These are phyloP conservation scores for Oscheius sp. DNA, from an alignment of 2,888 invertebrate species.

Conservation along the genomic window DNA sequence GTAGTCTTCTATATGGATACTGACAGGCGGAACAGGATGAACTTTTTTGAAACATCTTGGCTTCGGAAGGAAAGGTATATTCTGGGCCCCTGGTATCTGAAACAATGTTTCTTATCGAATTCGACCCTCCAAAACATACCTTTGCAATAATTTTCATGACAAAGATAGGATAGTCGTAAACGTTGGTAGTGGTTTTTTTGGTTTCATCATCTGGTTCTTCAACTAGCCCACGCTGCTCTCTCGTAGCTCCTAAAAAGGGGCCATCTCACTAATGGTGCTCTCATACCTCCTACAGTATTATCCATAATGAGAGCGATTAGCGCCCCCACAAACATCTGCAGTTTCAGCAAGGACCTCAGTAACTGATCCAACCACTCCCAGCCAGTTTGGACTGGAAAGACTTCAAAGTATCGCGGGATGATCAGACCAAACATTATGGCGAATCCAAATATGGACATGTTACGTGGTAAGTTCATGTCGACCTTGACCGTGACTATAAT, in stretches of 20 bases:
- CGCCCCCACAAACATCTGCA: constrained; percentile 73
- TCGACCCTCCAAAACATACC: constrained; percentile 16
- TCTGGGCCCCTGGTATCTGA: constrained; percentile 54
- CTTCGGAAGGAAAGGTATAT: constrained; percentile 65
- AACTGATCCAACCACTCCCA: constrained; percentile 48
- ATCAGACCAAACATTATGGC: constrained; percentile 86
- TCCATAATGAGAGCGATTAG: constrained; percentile 70
- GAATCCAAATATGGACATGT: constrained; percentile 88
- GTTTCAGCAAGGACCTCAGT: constrained; percentile 64
- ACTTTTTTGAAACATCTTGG: constrained; percentile 42
- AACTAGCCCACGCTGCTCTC: constrained; percentile 65
- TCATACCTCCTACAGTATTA: constrained; percentile 67
- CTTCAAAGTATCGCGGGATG: constrained; percentile 66
- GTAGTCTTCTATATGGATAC: constrained; percentile 26
- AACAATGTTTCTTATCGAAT: constrained; percentile 2
- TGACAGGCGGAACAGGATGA: constrained; percentile 24
- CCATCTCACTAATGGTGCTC: neutral
- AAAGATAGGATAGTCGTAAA: constrained; percentile 61
- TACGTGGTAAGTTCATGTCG: constrained; percentile 85
- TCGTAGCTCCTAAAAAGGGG: constrained; percentile 18
- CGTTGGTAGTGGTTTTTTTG: constrained; percentile 50
- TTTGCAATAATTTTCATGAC: constrained; percentile 58
- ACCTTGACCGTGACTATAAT: constrained; percentile 76
- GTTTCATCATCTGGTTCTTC: constrained; percentile 63
- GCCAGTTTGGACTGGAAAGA: constrained; percentile 47